Base-by-base conservation (phyloP, 2,797 vertebrate genomes). In the Peromyscus eremicus region DNA sequence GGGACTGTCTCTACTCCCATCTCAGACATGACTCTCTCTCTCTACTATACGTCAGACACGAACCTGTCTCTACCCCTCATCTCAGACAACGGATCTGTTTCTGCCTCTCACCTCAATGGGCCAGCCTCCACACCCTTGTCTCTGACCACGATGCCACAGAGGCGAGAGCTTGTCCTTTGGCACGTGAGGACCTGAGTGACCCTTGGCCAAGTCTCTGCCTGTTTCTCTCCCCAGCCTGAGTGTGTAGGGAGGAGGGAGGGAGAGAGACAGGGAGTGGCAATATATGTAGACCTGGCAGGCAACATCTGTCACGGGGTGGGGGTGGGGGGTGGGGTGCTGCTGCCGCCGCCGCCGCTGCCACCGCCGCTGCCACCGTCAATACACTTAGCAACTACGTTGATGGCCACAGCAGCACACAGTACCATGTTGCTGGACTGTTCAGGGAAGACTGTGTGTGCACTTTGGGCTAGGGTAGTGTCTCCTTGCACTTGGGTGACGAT, bases 341-440 rank as follows among this genome's bases (percentile, higher is more conserved):
- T 57, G 57, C 17, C 5, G 19, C 57, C 17, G 17, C 55, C 5
- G 21, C 60, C 21, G 19, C 57, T 17, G 17, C 55, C 5, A 21
- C 60, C 21, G 19, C 6, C 6, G 57, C 57, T 19, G 21, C 19
- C 5, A 17, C 57, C 6, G 43, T 27, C 43, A 19, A 6, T 21
- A 81, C 12, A 21, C 32, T 46, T n/a, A 25, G 32, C 68, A 5
- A 2, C 55, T 0, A 0, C 4, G 34, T 10, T 21, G 3, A 2
- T 11, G 8, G 3, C n/a, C 57, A 8, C 3, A 1, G n/a, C 12
- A 9, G 40, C 16, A 5, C 43, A 2, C 17, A 5, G 12, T 5
- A 10, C 32, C 40, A 0, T 0, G 37, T 17, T 0, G 29, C n/a
- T 0, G 40, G 34, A 17, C 0, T 32, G 10, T 13, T 4, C 10